Evolutionary conservation across 2,797 vertebrate genomes (phyloP), one percentile per base, ranked within the genome.

Genomic region (Coranthus polyacanthus): DNA sequence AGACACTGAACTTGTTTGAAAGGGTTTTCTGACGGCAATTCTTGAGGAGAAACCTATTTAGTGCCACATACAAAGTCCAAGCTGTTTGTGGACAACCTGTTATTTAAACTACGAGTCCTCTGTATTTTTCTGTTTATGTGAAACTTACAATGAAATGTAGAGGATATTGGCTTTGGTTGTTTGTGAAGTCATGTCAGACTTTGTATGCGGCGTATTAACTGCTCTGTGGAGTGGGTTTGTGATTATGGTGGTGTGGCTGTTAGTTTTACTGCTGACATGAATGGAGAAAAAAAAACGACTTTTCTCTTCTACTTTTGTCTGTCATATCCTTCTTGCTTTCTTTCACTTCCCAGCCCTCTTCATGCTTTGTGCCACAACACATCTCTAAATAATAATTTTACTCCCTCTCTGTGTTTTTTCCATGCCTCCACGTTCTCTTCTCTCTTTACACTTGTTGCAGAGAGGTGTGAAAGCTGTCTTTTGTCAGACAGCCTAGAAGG

Each of bases 241-340:
- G 71, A 81, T 66, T 77, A 51, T 44, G 72, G 69, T 46, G 63
- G 44, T 68, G 58, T 58, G 81, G 69, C 62, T 34, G 47, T 38
- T 49, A 2, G 66, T 46, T 51, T 49, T 16, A 68, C 22, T 10
- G 45, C 34, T 77, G 65, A 71, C 68, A 63, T 57, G 37, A 45
- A 21, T 50, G 47, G 56, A 59, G 68, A 78, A 24, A 12, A 15
- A 54, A n/a, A 13, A 51, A 53, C 53, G 17, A 5, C 39, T 29
- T 63, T 21, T 42, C 38, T 47, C 13, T 12, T 0, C 57, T 72
- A 12, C 1, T 0, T 53, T 0, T 49, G 21, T 17, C 37, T 37
- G 13, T 37, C 56, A 21, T 17, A 6, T 16, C n/a, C 1, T 38
- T 8, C 38, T 7, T 44, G 21, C 8, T 5, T 69, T 29, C 3